Evolutionary conservation across 2,797 vertebrate genomes (phyloP).

Genomic region (Gadopsis bispinosus): DNA sequence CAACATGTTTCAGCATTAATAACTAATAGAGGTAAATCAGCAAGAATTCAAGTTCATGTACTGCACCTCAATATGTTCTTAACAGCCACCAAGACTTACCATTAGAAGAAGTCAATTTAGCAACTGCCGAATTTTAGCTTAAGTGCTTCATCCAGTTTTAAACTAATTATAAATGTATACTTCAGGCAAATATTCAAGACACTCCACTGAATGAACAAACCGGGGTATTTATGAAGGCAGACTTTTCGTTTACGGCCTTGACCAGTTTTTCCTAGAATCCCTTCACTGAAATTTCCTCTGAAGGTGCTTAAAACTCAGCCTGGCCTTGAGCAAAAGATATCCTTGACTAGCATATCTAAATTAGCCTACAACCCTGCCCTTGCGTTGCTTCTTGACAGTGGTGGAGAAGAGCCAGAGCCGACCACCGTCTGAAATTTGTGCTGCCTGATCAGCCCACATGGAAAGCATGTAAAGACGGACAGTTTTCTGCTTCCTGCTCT

Average conservation of each 20-base stretch:
- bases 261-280: not conserved
- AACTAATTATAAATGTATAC: not conserved
- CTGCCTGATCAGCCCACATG: slow-evolving; percentile 7
- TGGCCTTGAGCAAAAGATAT: not conserved
- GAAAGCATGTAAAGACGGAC: not conserved
- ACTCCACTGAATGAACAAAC: not conserved
- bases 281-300: not conserved
- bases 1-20: not conserved
- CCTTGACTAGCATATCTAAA: not conserved
- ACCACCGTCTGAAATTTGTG: not conserved
- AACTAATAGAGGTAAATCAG: not conserved
- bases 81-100: not conserved
- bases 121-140: not conserved
- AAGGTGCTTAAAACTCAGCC: not conserved
- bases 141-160: not conserved
- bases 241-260: not conserved
- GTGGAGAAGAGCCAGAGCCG: not conserved
- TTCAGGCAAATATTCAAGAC: not conserved
- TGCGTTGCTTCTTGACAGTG: not conserved
- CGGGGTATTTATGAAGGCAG: not conserved
- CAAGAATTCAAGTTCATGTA: too few relatives aligned
- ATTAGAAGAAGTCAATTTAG: not conserved
- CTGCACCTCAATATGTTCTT: not conserved
- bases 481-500: slow-evolving; percentile 13
- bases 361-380: not conserved